phyloP scores from a whole-genome alignment of 2,797 vertebrate genomes.

The Hypotaenidia okinawae region DNA sequence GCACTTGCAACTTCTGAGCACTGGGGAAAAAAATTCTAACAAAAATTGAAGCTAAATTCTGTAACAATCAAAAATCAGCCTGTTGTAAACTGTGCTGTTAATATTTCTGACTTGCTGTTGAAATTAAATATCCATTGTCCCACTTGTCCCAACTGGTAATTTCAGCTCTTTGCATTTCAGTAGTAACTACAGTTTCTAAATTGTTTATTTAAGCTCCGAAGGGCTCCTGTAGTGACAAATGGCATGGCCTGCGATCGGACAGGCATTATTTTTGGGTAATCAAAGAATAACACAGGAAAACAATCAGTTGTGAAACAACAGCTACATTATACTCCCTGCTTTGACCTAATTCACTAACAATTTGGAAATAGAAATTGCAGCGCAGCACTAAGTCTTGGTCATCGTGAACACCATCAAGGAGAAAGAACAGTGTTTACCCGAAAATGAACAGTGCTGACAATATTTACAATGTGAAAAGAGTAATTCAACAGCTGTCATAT shows the following conservation, averaged over 20 bases:
- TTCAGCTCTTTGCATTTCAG: neutral
- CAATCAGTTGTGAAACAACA: neutral
- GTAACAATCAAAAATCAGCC: neutral
- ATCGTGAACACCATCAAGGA: neutral
- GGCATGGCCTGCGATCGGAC: neutral
- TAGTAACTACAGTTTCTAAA: neutral
- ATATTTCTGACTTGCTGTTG: neutral
- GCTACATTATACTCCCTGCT: neutral
- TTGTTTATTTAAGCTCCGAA: neutral
- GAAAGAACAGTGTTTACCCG: neutral
- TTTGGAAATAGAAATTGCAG: neutral
- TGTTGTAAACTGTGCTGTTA: neutral
- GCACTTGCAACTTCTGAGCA: neutral
- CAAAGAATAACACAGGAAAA: neutral
- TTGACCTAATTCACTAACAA: neutral
- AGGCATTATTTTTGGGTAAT: neutral
- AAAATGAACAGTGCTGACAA: neutral
- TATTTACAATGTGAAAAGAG: neutral
- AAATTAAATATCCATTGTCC: neutral
- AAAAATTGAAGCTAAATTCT: neutral
- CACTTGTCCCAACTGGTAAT: neutral
- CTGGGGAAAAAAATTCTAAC: neutral
- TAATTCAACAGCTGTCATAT: neutral
- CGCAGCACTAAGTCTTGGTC: neutral
- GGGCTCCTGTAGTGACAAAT: neutral